phyloP scores from a whole-genome alignment of 2,797 vertebrate genomes.

The Peromyscus aztecus region DNA sequence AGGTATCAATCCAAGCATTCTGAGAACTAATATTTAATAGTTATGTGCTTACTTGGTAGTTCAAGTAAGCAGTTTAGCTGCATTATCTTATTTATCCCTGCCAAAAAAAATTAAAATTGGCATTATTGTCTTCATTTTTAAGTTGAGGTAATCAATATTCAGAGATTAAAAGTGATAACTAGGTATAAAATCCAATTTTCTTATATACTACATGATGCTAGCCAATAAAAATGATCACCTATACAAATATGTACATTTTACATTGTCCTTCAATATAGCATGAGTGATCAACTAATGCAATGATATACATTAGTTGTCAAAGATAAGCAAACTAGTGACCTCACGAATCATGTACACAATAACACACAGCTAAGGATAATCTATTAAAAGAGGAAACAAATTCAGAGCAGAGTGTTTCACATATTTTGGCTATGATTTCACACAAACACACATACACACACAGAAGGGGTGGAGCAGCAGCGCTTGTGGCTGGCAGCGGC shows the following conservation, averaged over 20 bases:
- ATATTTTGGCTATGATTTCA: not conserved
- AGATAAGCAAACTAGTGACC: slow-evolving; percentile 1
- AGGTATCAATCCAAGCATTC: slow-evolving; percentile 34
- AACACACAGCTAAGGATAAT: not conserved
- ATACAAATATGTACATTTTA: slow-evolving; percentile 13
- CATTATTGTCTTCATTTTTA: not conserved
- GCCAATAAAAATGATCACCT: not conserved
- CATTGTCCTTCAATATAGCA: not conserved
- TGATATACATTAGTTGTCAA: not conserved
- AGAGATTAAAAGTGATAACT: slow-evolving; percentile 25
- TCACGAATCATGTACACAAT: not conserved
- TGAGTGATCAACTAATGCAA: not conserved
- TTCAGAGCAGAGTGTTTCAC: not conserved
- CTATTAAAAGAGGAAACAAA: slow-evolving; percentile 54
- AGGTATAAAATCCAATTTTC: slow-evolving; percentile 14
- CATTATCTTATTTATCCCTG: not conserved
- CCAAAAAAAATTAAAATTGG: not conserved
- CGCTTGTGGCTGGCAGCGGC: too few species aligned
- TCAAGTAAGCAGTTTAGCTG: not conserved
- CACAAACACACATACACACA: not conserved
- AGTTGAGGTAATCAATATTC: not conserved
- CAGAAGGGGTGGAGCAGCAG: too few species aligned
- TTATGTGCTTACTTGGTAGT: not conserved
- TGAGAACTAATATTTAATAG: not conserved
- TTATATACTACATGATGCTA: not conserved